Percentiles rank a stretch among this genome's conserved stretches.
These are phyloP conservation scores for Dermolepida albohirtum DNA, from an alignment of 2,888 invertebrate species.

Conservation along the genomic window DNA sequence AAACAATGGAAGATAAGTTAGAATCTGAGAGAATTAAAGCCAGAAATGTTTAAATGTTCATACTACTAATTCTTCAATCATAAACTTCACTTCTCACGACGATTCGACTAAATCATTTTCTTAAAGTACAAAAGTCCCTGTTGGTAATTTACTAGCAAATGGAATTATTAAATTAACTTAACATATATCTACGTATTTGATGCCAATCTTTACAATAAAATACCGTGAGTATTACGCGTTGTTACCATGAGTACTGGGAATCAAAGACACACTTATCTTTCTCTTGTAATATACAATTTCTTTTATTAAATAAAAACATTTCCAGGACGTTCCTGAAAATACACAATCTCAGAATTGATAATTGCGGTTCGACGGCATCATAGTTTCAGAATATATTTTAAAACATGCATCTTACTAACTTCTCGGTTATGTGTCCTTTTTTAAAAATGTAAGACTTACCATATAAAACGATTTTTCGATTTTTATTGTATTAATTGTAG, in stretches of 20 bases:
- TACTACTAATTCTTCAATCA: no score
- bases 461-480: no score
- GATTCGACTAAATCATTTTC: no score
- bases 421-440: constrained; percentile 1
- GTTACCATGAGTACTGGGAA: constrained; percentile 40
- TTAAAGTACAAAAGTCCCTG: no score
- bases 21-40: no score
- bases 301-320: constrained; percentile 11
- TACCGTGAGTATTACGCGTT: constrained; percentile 37
- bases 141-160: no score
- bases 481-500: no score
- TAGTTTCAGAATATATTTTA: constrained; percentile 12
- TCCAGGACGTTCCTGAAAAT: neutral
- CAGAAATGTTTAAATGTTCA: no score
- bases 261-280: constrained; percentile 20
- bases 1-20: no score
- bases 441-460: no score
- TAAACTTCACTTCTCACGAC: no score
- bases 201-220: constrained; percentile 21
- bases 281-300: constrained; percentile 20
- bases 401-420: constrained; percentile 9
- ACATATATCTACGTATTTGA: constrained; percentile 1
- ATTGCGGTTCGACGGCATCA: constrained; percentile 23
- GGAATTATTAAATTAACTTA: neutral
- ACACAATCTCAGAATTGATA: neutral